Evolutionary conservation across 2,888 invertebrate species (phyloP).

Genomic region (Drosophila bunnanda): DNA sequence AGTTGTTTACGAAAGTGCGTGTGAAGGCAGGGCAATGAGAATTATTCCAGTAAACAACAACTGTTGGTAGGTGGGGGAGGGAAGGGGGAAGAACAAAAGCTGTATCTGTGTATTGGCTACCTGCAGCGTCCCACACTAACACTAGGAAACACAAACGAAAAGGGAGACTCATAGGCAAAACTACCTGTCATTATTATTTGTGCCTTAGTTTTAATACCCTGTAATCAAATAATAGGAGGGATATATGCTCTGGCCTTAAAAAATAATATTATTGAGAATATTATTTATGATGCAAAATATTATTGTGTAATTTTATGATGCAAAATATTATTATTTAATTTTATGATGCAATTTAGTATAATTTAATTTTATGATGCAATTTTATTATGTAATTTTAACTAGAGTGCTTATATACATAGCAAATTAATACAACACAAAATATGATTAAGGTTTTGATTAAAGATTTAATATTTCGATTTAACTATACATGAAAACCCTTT

Average conservation of each 20-base stretch:
- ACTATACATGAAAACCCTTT: too few species aligned
- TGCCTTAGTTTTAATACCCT: conserved; percentile 53
- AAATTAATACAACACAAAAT: background rate
- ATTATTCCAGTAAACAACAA: conserved; percentile 70
- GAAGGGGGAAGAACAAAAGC: conserved; percentile 31
- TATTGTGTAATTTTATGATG: too few species aligned
- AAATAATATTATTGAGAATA: background rate
- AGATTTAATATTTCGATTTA: too few species aligned
- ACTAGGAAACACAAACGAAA: conserved; percentile 27
- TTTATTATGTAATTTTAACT: background rate
- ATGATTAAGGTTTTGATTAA: too few species aligned
- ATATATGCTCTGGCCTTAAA: background rate
- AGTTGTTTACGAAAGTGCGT: conserved; percentile 81
- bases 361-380: too few species aligned
- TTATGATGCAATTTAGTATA: too few species aligned
- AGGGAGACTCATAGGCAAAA: conserved; percentile 46
- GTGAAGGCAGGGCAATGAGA: conserved; percentile 62
- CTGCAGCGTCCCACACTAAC: conserved; percentile 68
- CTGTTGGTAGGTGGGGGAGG: conserved; percentile 1
- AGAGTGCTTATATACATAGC: background rate
- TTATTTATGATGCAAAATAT: too few species aligned
- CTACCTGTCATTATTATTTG: conserved; percentile 79
- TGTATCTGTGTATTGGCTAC: conserved; percentile 70
- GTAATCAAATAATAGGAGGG: background rate
- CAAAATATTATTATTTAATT: background rate